phyloP scores from a whole-genome alignment of 1,140 invertebrate genomes.

The Aphis gossypii region DNA sequence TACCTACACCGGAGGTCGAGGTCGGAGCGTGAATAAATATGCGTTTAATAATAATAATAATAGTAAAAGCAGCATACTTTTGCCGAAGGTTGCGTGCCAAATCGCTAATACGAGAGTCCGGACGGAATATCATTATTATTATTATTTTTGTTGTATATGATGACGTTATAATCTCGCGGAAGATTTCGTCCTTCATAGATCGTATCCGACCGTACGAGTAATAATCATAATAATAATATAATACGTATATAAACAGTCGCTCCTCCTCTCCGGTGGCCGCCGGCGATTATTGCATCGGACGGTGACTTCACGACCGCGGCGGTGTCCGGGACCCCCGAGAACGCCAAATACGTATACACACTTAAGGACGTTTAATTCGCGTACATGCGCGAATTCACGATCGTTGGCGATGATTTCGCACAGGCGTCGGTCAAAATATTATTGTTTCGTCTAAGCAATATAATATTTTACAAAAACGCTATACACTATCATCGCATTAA shows the following conservation, averaged over 20 bases:
- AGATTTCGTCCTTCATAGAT: not conserved
- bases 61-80: constrained; percentile 9
- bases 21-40: not conserved
- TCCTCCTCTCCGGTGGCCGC: not conserved
- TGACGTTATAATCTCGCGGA: not conserved
- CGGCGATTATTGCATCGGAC: not conserved
- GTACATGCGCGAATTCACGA: not conserved
- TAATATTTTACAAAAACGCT: not conserved
- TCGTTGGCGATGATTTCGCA: not conserved
- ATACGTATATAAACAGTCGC: not conserved
- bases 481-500: not conserved
- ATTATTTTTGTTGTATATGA: not conserved
- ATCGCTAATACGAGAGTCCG: constrained; percentile 20
- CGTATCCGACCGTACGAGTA: not conserved
- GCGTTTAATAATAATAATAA: not conserved
- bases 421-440: not conserved
- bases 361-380: not conserved
- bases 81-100: constrained; percentile 28
- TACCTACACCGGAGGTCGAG: not conserved
- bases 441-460: not conserved
- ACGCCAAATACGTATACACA: not conserved
- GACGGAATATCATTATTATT: not conserved
- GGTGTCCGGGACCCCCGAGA: not conserved
- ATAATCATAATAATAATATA: not conserved
- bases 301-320: not conserved